phyloP scores from a whole-genome alignment of 2,888 invertebrate genomes.

The Apamea epomidion region DNA sequence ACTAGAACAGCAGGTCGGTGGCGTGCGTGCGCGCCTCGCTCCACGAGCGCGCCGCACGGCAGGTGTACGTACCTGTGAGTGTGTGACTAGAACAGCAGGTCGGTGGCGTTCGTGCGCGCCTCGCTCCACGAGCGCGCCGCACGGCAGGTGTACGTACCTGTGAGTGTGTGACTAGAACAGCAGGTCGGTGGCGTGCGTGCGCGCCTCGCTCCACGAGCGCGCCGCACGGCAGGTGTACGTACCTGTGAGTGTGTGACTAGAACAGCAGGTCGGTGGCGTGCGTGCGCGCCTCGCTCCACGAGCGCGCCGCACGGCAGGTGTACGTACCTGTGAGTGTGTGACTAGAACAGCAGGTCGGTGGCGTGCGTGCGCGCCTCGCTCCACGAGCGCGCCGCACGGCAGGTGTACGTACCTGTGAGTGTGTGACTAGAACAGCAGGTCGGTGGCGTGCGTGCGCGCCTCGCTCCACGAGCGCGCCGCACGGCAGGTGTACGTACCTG shows the following conservation, averaged over 20 bases:
- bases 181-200: conserved; percentile 25
- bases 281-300: conserved; percentile 71
- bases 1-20: conserved; percentile 53
- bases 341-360: conserved; percentile 80
- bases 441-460: conserved; percentile 91
- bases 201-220: conserved; percentile 72
- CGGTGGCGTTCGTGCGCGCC: conserved; percentile 49
- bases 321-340: conserved; percentile 59
- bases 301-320: conserved; percentile 9
- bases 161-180: conserved; percentile 50
- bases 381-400: conserved; percentile 57
- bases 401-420: conserved; percentile 59
- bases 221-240: conserved; percentile 4
- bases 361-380: conserved; percentile 91
- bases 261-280: conserved; percentile 39
- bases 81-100: conserved; percentile 53
- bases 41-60: conserved; percentile 58
- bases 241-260: conserved; percentile 45
- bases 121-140: conserved; percentile 69
- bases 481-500: conserved; percentile 59
- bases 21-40: conserved; percentile 66
- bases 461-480: conserved; percentile 69
- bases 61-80: conserved; percentile 16
- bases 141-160: conserved; percentile 13
- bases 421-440: conserved; percentile 63